Evolutionary conservation across 2,113 vertebrate genomes (phyloP).

Genomic region (Scolopax mira): DNA sequence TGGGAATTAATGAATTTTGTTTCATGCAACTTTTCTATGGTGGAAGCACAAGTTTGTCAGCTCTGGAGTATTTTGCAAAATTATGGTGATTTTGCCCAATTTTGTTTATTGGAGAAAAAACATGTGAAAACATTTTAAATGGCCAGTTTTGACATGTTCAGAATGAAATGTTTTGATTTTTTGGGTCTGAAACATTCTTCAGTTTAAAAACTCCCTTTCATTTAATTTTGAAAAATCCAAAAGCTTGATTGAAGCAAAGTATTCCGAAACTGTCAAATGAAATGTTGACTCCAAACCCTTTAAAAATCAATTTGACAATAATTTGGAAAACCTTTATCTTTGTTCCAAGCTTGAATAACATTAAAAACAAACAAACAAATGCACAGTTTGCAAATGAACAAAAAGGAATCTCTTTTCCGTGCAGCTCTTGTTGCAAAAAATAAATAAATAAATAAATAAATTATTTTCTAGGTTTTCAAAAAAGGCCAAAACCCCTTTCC

Average conservation of each 20-base stretch:
- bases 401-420: background rate
- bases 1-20: background rate
- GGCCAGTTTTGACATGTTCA: slow-evolving; percentile 62
- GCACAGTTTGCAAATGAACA: background rate
- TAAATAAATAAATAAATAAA: no score
- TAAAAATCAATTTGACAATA: slow-evolving; percentile 61
- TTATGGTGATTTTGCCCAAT: slow-evolving; percentile 11
- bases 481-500: background rate
- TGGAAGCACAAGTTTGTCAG: background rate
- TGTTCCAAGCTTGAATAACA: slow-evolving; percentile 11
- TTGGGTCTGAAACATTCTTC: slow-evolving; percentile 18
- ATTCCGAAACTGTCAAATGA: background rate
- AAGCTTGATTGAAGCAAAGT: slow-evolving; percentile 23
- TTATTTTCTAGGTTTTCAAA: background rate
- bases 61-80: slow-evolving; percentile 4
- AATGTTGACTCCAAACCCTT: slow-evolving; percentile 47
- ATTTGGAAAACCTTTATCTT: slow-evolving; percentile 48
- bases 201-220: slow-evolving; percentile 58
- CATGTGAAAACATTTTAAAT: slow-evolving; percentile 27
- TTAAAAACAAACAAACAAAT: slow-evolving; percentile 55
- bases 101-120: slow-evolving; percentile 8
- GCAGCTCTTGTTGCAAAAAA: background rate
- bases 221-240: slow-evolving; percentile 39
- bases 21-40: background rate
- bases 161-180: slow-evolving; percentile 64